Conservation (phyloP, 53 echinoderm and acorn worm species). For the Echinometra lucunter region DNA sequence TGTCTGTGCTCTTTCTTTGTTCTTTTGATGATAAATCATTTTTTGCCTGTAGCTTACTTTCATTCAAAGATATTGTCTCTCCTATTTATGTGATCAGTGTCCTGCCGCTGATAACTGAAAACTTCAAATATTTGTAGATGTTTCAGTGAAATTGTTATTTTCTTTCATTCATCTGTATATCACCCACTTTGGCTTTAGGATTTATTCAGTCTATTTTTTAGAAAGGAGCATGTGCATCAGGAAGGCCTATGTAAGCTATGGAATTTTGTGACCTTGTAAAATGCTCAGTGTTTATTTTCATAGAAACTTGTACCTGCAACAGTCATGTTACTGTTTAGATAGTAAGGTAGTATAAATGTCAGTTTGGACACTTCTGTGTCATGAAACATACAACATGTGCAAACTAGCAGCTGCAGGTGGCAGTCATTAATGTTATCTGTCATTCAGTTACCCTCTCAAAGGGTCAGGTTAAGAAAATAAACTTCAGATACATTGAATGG, state of each 20-base stretch:
- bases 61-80: not conserved
- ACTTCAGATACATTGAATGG: not conserved
- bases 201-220: not conserved
- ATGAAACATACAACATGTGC: not conserved
- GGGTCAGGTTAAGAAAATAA: conserved; percentile 21
- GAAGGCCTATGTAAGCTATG: not conserved
- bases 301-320: conserved; percentile 30
- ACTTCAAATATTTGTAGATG: not conserved
- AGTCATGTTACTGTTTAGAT: not conserved
- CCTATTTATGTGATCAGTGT: not conserved
- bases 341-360: conserved; percentile 25
- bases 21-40: too few species aligned
- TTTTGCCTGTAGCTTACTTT: too few species aligned
- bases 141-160: not conserved
- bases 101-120: not conserved
- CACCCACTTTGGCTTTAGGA: not conserved
- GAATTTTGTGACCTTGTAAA: not conserved
- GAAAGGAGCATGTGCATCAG: not conserved
- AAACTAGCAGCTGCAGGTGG: not conserved
- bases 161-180: not conserved
- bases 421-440: conserved; percentile 36
- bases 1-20: too few species aligned
- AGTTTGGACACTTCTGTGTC: not conserved
- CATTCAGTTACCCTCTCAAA: conserved; percentile 24
- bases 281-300: not conserved